phyloP scores from a whole-genome alignment of 2,888 invertebrate species.

The Congeria kusceri region DNA sequence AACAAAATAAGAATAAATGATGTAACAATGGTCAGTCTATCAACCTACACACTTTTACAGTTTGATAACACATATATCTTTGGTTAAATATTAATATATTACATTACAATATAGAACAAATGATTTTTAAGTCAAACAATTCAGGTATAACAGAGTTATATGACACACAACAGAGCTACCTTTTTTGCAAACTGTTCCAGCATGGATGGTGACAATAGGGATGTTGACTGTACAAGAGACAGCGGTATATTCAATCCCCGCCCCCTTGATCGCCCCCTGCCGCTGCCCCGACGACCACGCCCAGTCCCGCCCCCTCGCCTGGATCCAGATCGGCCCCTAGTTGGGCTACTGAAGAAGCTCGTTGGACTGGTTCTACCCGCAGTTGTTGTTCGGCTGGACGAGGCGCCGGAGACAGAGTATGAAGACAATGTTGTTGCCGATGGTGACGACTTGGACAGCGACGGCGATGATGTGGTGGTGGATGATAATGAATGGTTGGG shows the following conservation, averaged over 20 bases:
- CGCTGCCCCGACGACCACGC: slow-evolving; percentile 29
- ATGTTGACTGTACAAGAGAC: slow-evolving; percentile 56
- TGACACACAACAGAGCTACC: slow-evolving; percentile 18
- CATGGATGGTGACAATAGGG: slow-evolving; percentile 64
- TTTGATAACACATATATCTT: no score
- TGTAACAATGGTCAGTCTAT: no score
- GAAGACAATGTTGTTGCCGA: no score
- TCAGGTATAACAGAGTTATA: no score
- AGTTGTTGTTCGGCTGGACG: not conserved
- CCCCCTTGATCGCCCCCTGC: slow-evolving; percentile 42
- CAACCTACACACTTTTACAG: no score
- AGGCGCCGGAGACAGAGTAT: not conserved
- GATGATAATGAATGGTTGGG: slow-evolving; percentile 19
- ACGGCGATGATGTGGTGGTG: not conserved
- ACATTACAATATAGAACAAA: no score
- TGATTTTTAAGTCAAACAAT: no score
- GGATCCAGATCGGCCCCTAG: not conserved
- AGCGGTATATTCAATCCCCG: slow-evolving; percentile 55
- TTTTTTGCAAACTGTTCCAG: slow-evolving; percentile 59
- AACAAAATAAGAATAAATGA: no score
- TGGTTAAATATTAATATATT: no score
- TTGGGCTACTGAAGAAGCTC: no score
- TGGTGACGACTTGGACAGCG: no score
- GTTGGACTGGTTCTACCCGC: no score
- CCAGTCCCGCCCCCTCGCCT: slow-evolving; percentile 13